phyloP scores from a whole-genome alignment of 1,140 invertebrate species.

The Radopholus similis region DNA sequence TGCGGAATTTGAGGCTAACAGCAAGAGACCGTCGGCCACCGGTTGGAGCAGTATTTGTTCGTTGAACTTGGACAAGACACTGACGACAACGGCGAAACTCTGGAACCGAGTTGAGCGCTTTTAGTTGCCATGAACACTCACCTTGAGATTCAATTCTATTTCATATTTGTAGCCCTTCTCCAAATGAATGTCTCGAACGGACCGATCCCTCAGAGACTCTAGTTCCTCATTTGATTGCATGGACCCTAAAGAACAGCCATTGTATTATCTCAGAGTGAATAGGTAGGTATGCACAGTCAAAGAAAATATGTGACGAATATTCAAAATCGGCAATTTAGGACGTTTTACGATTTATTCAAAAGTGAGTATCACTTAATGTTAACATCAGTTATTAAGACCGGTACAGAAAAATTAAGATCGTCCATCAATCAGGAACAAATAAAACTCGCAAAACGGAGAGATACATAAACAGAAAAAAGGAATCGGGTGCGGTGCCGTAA shows the following conservation, averaged over 20 bases:
- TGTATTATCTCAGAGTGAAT: not conserved
- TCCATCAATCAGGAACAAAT: no score
- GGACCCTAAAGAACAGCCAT: no score
- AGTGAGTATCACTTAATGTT: no score
- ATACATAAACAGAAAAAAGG: no score
- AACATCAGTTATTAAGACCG: no score
- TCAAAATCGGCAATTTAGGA: no score
- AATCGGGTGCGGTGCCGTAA: no score
- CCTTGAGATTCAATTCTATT: slow-evolving; percentile 15
- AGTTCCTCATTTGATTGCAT: no score
- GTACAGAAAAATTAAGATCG: no score
- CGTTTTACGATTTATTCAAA: no score
- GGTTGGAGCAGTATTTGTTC: slow-evolving; percentile 17
- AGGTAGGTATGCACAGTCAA: not conserved
- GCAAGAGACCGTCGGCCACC: slow-evolving; percentile 1
- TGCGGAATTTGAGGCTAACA: slow-evolving; percentile 6
- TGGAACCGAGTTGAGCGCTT: slow-evolving; percentile 1
- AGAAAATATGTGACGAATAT: not conserved
- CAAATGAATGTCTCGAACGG: slow-evolving; percentile 13
- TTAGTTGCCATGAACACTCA: no score
- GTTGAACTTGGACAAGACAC: slow-evolving; percentile 16
- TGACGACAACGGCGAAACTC: slow-evolving; percentile 3
- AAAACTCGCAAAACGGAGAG: no score
- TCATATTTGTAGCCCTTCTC: slow-evolving; percentile 4
- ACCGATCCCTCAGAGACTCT: slow-evolving; percentile 11